Base-by-base conservation (phyloP, 2,113 vertebrate genomes). In the Callipepla californica region DNA sequence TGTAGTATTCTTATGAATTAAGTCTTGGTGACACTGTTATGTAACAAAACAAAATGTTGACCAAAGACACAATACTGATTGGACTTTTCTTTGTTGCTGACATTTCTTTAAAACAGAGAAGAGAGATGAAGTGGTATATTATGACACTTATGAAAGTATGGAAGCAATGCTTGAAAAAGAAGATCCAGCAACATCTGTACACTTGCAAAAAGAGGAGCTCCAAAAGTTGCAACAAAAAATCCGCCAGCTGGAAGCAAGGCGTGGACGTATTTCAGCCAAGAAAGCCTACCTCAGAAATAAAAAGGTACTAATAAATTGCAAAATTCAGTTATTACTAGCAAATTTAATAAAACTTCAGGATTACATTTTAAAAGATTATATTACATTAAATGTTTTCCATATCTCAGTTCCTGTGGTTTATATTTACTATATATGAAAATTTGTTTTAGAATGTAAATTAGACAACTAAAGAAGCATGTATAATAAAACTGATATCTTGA, bases 231-330 rank as follows among this genome's bases (percentile, higher is more conserved):
- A 99, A 89, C 98, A 99, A 96, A 99, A 98, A 97, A 98, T 98
- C 4, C 98, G 99, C 38, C 99, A 99, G 96, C 98, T 99, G 45
- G 99, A 99, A 98, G 99, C 99, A 74, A 98, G 98, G 40, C 97
- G 99, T 79, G 99, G 99, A 32, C 99, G 99, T 77, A 99, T 99
- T 97, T 99, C 98, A 53, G 98, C 99, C 96, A 99, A 99, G 98
- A 99, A 99, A 97, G 99, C 98, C 98, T 99, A 99, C 98, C 99
- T 99, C 98, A 99, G 98, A 98, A 99, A 99, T 96, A 99, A 99
- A 97, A 99, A 99, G 99, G 99, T 99, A 87, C 44, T 53, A 44
- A 25, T 74, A 70, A 80, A 47, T 77, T 80, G 47, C n/a, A 55
- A 44, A 66, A 65, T 82, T 83, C 6, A 21, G 50, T 45, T 9